Base-by-base conservation (phyloP, 2,888 invertebrate genomes). In the Latheticus oryzae region DNA sequence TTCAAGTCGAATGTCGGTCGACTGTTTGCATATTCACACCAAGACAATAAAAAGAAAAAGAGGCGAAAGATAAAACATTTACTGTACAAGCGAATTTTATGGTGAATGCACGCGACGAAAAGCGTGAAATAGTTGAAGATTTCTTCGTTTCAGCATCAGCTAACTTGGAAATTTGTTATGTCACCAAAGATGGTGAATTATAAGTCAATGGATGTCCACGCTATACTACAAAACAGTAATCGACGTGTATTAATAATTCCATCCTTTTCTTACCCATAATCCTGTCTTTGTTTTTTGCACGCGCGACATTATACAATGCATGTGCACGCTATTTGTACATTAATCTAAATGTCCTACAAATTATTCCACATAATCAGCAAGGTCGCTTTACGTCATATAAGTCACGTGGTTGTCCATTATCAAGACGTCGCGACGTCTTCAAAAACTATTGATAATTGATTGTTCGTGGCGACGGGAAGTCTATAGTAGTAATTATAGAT, bases 341-440 rank as follows among this genome's bases (percentile, higher is more conserved):
- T 54, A 65, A 54, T 63, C 56, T 48, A 54, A 60, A 60, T 58
- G 69, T 66, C 66, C 66, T 65, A 66, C 65, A 66, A 67, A 66
- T 61, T 55, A 65, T 66, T 66, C 66, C 61, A 64, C 61, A 65
- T 62, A 67, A 42, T 67, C 69, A 65, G 63, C 71, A 73, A 72
- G 73, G 73, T 69, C 69, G 62, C 53, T 51, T 63, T 68, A 63
- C 69, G 71, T 71, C 67, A 69, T 53, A 21, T 11, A 23, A 61
- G 33, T 63, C 65, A 63, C 67, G 65, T 64, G 64, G 57, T 21
- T 16, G 30, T 4, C 35, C 37, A 32, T 33, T 33, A 47, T 17
- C 16, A 0, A 5, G 7, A 33, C 32, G 52, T 32, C 52, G 40
- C 40, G 52, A 40, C 52, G 42, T n/a, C 9, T 26, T 12, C n/a